Conservation (phyloP, 2,797 vertebrate species). For the Gadopsis bispinosus region DNA sequence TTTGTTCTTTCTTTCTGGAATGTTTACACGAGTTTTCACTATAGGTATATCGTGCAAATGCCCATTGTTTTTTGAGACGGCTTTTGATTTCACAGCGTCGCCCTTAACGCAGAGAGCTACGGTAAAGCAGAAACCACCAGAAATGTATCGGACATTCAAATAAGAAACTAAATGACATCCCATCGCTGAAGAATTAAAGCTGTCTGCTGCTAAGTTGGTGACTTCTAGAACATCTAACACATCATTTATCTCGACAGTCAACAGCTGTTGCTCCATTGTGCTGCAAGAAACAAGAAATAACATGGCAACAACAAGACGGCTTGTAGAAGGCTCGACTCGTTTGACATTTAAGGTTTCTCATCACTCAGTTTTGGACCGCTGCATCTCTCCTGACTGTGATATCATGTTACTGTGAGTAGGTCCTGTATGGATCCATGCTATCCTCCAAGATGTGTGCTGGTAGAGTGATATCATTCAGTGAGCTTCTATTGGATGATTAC, state of each 20-base stretch:
- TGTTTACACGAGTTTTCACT: not conserved
- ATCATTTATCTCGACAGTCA: slow-evolving; percentile 10
- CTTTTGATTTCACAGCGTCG: too few relatives aligned
- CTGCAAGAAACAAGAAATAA: not conserved
- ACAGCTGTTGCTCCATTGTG: not conserved
- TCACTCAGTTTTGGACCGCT: slow-evolving; percentile 32
- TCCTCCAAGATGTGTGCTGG: slow-evolving; percentile 21
- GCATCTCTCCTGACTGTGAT: slow-evolving; percentile 37
- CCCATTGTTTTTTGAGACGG: not conserved
- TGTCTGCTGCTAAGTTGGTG: not conserved
- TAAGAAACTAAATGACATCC: not conserved
- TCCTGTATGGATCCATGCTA: slow-evolving; percentile 34
- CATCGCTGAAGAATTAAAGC: not conserved
- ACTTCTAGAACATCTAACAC: not conserved
- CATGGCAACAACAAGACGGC: slow-evolving; percentile 12
- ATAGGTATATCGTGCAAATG: not conserved
- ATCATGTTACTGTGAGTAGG: slow-evolving; percentile 47
- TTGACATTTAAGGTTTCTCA: slow-evolving; percentile 51
- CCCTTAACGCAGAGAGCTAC: not conserved
- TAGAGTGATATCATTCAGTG: slow-evolving; percentile 55
- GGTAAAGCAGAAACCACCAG: not conserved
- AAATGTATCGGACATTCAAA: not conserved
- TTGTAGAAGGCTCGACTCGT: slow-evolving; percentile 37
- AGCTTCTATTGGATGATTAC: slow-evolving; percentile 44
- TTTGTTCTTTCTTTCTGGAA: not conserved